phyloP scores from a whole-genome alignment of 2,888 invertebrate species.

The Cryptophagus acutangulus region DNA sequence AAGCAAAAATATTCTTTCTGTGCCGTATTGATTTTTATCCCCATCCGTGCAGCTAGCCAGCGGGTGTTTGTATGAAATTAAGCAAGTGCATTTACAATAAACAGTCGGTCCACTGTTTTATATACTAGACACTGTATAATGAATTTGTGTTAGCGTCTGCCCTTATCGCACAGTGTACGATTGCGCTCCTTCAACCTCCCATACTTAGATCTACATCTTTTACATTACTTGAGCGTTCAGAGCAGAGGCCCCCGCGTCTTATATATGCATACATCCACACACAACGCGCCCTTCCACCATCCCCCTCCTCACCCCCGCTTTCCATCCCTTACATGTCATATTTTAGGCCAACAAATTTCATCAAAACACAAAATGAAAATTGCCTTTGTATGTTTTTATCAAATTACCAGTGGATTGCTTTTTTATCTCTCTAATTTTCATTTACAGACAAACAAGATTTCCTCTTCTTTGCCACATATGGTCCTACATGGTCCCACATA shows the following conservation, averaged over 20 bases:
- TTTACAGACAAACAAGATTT: constrained; percentile 11
- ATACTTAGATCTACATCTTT: constrained; percentile 27
- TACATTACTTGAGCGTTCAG: constrained; percentile 4
- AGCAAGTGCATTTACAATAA: constrained; percentile 47
- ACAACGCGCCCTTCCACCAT: too few species aligned
- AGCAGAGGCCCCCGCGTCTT: too few species aligned
- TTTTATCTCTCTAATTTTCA: constrained; percentile 18
- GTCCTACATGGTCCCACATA: too few species aligned
- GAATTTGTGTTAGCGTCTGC: constrained; percentile 45
- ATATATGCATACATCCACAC: too few species aligned
- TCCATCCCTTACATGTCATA: too few species aligned
- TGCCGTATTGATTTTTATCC: constrained; percentile 49
- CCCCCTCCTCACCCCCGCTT: too few species aligned
- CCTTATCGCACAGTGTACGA: constrained; percentile 22
- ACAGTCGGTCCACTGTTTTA: constrained; percentile 44
- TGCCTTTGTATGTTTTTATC: constrained; percentile 19
- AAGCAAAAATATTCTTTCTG: constrained; percentile 49
- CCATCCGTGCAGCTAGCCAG: constrained; percentile 44
- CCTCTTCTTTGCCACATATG: too few species aligned
- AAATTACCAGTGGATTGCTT: constrained; percentile 17
- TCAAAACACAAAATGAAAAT: constrained; percentile 19
- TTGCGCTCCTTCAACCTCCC: constrained; percentile 26
- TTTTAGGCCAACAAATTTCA: constrained; percentile 17
- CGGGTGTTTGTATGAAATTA: constrained; percentile 45
- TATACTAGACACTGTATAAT: constrained; percentile 49